These are phyloP conservation scores for Tiliacea aurago DNA, from an alignment of 2,888 invertebrate genomes.

Conservation along the genomic window DNA sequence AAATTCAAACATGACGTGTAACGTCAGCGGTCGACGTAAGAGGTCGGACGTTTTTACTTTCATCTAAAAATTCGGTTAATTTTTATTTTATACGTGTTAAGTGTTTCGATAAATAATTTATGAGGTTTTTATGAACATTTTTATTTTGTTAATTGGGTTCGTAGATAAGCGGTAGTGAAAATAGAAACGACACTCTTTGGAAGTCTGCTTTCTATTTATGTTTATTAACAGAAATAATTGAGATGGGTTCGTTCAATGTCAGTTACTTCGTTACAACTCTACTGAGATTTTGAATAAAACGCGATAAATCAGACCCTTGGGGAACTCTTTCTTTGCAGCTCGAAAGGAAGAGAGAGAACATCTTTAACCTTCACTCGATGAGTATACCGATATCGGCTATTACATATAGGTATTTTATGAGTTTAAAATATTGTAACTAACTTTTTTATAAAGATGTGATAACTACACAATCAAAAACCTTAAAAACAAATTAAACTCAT, in stretches of 20 bases:
- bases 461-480: too few species aligned
- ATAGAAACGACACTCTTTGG: conserved; percentile 21
- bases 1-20: conserved; percentile 87
- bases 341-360: not conserved
- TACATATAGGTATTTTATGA: not conserved
- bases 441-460: too few species aligned
- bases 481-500: too few species aligned
- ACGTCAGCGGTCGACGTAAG: conserved; percentile 84
- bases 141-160: conserved; percentile 50
- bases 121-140: conserved; percentile 43
- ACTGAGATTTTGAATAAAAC: not conserved
- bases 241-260: too few species aligned
- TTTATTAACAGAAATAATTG: not conserved
- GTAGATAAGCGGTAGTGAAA: conserved; percentile 43
- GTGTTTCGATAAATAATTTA: conserved; percentile 54
- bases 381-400: not conserved
- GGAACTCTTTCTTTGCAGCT: not conserved
- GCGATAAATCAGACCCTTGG: not conserved
- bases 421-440: not conserved
- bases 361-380: not conserved
- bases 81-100: conserved; percentile 52
- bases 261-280: not conserved
- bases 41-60: conserved; percentile 82
- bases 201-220: conserved; percentile 3
- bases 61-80: conserved; percentile 64